Percentiles rank a stretch among this genome's conserved stretches.
These are phyloP conservation scores for Gulo gulo DNA, from an alignment of 2,113 vertebrate species.

Conservation along the genomic window DNA sequence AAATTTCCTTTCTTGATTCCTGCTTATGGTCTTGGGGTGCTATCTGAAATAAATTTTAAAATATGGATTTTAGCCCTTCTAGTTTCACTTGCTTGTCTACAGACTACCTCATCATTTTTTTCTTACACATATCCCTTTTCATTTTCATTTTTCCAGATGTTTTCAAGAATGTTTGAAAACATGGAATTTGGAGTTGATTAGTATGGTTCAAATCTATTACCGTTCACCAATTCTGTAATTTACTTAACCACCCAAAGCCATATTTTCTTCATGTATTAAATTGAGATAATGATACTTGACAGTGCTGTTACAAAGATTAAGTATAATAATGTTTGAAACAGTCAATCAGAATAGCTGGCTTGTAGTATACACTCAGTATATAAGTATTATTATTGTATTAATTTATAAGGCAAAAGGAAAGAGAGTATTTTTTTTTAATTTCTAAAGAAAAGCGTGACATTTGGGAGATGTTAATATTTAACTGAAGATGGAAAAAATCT, in stretches of 20 bases:
- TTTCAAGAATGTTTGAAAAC: not conserved
- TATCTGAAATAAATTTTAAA: not conserved
- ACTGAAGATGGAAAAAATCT: not conserved
- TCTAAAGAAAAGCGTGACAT: not conserved
- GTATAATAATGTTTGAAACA: not conserved
- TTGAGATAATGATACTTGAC: not conserved
- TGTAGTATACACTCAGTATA: not conserved
- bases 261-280: not conserved
- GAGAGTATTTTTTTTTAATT: not conserved
- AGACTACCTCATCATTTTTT: not conserved
- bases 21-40: not conserved
- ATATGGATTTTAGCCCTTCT: not conserved
- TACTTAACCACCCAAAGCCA: not conserved
- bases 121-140: not conserved
- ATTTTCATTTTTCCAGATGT: not conserved
- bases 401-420: not conserved
- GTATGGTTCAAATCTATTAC: not conserved
- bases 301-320: not conserved
- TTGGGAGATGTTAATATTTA: not conserved
- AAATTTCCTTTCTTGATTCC: not conserved
- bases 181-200: not conserved
- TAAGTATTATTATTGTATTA: not conserved
- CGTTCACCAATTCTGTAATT: not conserved
- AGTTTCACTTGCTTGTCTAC: not conserved
- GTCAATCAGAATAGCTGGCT: not conserved